Percentiles rank a stretch among this genome's conserved stretches.
Evolutionary conservation across 1,140 invertebrate species (phyloP).

Genomic region (Phortica variegata): DNA sequence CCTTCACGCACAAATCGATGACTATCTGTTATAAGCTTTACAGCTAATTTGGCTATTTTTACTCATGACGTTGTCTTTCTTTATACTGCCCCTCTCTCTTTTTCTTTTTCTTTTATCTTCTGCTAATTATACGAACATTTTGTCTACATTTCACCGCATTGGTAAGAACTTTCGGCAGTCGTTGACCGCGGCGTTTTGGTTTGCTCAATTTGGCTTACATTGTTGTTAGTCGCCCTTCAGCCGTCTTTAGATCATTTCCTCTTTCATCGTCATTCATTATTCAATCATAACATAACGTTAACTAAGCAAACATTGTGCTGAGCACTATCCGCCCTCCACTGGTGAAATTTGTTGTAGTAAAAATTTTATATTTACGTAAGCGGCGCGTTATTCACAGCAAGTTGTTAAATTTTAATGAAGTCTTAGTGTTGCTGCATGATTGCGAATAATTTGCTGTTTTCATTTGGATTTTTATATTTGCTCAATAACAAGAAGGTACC

Average conservation of each 20-base stretch:
- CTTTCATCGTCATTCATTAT: no score
- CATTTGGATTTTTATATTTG: no score
- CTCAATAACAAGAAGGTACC: no score
- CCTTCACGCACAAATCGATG: slow-evolving; percentile 36
- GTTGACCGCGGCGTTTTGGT: slow-evolving; percentile 11
- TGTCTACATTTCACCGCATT: slow-evolving; percentile 8
- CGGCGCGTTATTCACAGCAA: slow-evolving; percentile 40
- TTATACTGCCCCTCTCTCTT: slow-evolving; percentile 16
- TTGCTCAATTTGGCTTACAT: slow-evolving; percentile 19
- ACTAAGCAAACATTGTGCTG: no score
- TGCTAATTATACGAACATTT: neutral
- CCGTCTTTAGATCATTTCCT: no score
- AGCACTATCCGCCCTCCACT: neutral
- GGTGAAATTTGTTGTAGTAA: neutral
- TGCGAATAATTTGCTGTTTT: no score
- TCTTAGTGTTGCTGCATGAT: no score
- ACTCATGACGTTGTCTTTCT: slow-evolving; percentile 53
- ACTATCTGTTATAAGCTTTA: slow-evolving; percentile 45
- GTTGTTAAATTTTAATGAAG: slow-evolving; percentile 42
- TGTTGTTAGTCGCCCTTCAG: slow-evolving; percentile 1
- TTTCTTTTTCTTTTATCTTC: slow-evolving; percentile 7
- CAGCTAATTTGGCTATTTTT: slow-evolving; percentile 54
- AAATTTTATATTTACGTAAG: slow-evolving; percentile 8
- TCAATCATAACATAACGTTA: slow-evolving; percentile 21
- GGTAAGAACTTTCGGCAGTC: slow-evolving; percentile 16